phyloP scores from a whole-genome alignment of 2,888 invertebrate genomes.

The Venusia cambrica region DNA sequence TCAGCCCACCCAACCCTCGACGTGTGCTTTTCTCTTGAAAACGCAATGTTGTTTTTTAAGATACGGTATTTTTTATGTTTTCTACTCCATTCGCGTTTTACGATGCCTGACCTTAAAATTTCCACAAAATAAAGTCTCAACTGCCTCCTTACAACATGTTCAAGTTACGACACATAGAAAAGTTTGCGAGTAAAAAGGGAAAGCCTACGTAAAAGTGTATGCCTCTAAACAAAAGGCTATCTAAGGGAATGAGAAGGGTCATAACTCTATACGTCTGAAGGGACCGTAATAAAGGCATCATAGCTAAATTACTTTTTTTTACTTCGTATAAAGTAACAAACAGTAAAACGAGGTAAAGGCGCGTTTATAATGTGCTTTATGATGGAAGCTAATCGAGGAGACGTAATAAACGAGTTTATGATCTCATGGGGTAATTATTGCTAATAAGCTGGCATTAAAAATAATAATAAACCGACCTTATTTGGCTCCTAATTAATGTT shows the following conservation, averaged over 20 bases:
- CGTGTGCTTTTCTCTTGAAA: background rate
- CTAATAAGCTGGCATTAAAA: conserved; percentile 13
- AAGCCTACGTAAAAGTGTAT: conserved; percentile 31
- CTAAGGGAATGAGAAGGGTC: conserved; percentile 44
- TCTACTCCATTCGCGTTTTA: conserved; percentile 12
- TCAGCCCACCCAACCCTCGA: no score
- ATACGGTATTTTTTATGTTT: conserved; percentile 5
- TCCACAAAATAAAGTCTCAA: conserved; percentile 20
- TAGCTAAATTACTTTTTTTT: conserved; percentile 55
- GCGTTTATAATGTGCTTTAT: conserved; percentile 35
- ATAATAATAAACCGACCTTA: conserved; percentile 10
- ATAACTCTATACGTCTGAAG: conserved; percentile 49
- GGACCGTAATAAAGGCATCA: conserved; percentile 54
- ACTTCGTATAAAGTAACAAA: conserved; percentile 46
- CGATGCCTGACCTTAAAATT: conserved; percentile 21
- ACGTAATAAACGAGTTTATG: conserved; percentile 28
- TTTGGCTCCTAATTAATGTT: conserved; percentile 1
- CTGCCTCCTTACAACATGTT: conserved; percentile 29
- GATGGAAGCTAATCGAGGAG: conserved; percentile 23
- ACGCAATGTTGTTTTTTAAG: conserved; percentile 2
- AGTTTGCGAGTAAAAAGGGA: conserved; percentile 32
- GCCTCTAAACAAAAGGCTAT: conserved; percentile 47
- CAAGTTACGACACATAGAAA: conserved; percentile 32
- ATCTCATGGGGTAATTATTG: conserved; percentile 12
- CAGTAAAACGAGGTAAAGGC: conserved; percentile 28